A percentile compares a stretch with the other conserved stretches of the same genome.
phyloP scores from a whole-genome alignment of 64 coral and sea anemone genomes.

The Porites lutea region DNA sequence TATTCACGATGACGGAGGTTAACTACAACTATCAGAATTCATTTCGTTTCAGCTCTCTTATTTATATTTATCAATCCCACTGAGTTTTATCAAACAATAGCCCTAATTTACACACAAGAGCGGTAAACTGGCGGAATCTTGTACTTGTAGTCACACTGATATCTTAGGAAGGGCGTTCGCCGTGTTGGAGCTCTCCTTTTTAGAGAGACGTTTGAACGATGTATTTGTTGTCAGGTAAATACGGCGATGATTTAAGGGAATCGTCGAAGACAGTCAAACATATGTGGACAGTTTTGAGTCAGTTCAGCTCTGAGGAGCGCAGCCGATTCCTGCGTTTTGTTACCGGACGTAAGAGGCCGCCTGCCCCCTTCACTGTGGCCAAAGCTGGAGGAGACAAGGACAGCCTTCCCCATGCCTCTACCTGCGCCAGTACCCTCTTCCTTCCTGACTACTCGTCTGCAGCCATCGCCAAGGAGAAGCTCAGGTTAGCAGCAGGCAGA shows the following conservation, averaged over 20 bases:
- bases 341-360: conserved; percentile 89
- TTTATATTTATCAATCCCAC: no score
- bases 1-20: no score
- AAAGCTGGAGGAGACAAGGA: conserved; percentile 82
- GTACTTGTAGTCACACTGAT: no score
- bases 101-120: no score
- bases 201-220: neutral
- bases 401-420: conserved; percentile 87
- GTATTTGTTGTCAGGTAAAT: conserved; percentile 78
- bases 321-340: conserved; percentile 98
- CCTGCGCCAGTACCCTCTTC: conserved; percentile 93
- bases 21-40: no score
- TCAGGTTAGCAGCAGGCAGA: conserved; percentile 60
- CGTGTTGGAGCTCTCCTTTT: no score
- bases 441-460: conserved; percentile 80
- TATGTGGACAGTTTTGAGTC: conserved; percentile 72
- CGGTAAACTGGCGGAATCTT: no score
- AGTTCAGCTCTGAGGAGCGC: conserved; percentile 86
- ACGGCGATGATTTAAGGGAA: conserved; percentile 87
- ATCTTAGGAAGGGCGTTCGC: no score
- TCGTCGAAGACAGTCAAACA: conserved; percentile 77
- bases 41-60: no score
- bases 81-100: no score
- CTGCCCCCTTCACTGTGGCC: conserved; percentile 90
- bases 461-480: conserved; percentile 79